Percentiles rank a stretch among this genome's conserved stretches.
phyloP scores from a whole-genome alignment of 2,113 vertebrate species.

The Etheostoma spectabile region DNA sequence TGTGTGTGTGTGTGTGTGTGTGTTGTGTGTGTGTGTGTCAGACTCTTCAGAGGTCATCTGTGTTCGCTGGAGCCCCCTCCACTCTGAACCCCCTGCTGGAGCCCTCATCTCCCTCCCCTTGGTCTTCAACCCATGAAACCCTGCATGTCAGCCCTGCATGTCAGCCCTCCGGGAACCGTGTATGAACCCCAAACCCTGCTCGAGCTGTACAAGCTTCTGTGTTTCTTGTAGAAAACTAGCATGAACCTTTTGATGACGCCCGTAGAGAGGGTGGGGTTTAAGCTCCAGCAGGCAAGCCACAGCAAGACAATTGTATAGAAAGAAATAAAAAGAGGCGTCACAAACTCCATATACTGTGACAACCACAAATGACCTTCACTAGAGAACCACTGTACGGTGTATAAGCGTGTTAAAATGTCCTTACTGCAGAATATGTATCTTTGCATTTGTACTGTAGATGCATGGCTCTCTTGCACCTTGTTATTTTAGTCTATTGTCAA shows the following conservation, averaged over 20 bases:
- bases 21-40: constrained; percentile 67
- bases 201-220: not conserved
- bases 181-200: constrained; percentile 35
- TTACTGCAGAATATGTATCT: not conserved
- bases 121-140: constrained; percentile 71
- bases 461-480: not conserved
- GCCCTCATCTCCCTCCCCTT: constrained; percentile 69
- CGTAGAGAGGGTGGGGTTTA: not conserved
- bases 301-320: not conserved
- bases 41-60: constrained; percentile 74
- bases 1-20: constrained; percentile 58
- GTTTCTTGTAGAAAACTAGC: not conserved
- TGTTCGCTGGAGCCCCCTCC: constrained; percentile 78
- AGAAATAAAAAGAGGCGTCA: not conserved
- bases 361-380: not conserved
- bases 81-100: constrained; percentile 69
- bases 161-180: constrained; percentile 46
- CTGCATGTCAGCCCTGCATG: constrained; percentile 68
- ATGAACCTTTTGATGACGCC: not conserved
- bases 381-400: not conserved
- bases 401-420: not conserved
- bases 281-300: not conserved
- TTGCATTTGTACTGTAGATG: not conserved
- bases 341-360: not conserved
- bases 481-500: not conserved